phyloP scores from a whole-genome alignment of 2,888 invertebrate species.

The Zele albiditarsus region DNA sequence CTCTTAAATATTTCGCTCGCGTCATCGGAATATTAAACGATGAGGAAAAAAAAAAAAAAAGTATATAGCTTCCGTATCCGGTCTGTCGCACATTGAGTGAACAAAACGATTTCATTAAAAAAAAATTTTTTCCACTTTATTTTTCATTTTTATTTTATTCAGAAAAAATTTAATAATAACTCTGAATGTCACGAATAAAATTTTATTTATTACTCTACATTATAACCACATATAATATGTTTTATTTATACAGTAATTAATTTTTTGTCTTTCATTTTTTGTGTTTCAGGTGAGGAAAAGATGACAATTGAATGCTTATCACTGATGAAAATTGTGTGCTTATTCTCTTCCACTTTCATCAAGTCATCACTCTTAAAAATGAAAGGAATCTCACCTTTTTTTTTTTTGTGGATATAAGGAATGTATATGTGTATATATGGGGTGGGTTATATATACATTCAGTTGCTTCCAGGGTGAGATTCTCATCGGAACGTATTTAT shows the following conservation, averaged over 20 bases:
- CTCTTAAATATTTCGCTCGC: slow-evolving; percentile 58
- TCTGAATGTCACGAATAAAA: too few relatives aligned
- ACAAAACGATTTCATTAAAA: slow-evolving; percentile 14
- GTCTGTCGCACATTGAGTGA: slow-evolving; percentile 24
- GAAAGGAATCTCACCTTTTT: background rate
- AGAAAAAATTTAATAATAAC: too few relatives aligned
- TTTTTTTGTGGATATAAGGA: background rate
- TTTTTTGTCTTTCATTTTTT: slow-evolving; percentile 42
- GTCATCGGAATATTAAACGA: slow-evolving; percentile 65
- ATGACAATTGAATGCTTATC: background rate
- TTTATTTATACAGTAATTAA: slow-evolving; percentile 11
- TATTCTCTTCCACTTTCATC: background rate
- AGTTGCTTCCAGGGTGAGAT: background rate
- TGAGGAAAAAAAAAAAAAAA: too few relatives aligned
- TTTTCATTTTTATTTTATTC: slow-evolving; percentile 6
- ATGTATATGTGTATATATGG: background rate
- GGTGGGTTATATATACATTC: background rate
- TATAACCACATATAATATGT: background rate
- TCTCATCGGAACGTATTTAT: slow-evolving; percentile 48
- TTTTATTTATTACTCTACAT: background rate
- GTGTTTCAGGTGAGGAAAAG: slow-evolving; percentile 57
- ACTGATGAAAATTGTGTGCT: background rate
- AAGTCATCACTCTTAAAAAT: background rate
- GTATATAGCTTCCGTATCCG: slow-evolving; percentile 58
- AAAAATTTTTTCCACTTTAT: background rate